Base-by-base conservation (phyloP, 2,888 invertebrate genomes). In the Thera obeliscata region DNA sequence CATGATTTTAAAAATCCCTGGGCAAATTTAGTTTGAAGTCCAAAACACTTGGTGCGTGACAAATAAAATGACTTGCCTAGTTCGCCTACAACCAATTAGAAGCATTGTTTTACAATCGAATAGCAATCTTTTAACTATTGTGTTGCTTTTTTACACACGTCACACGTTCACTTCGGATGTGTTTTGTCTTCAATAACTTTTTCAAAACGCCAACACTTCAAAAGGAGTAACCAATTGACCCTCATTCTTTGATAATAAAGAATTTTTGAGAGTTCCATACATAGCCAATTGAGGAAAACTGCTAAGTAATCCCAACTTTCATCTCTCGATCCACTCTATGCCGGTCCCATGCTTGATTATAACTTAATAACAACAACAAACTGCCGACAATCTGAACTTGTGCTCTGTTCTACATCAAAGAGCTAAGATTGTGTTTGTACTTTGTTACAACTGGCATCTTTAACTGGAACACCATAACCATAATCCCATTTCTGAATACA, bases 1-100 rank as follows among this genome's bases (percentile, higher is more conserved):
- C 43, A 38, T 22, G 11, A 50, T 3, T 55, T 63, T 8, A 46
- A 49, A 9, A 60, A 46, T 38, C 56, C 38, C 11, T 60, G 43
- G 55, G 54, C 41, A 54, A 22, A 52, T 56, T 38, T 65, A 59
- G 56, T 60, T 63, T 65, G 59, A 54, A 59, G 56, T 64, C 63
- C 52, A 67, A 48, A 67, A 64, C 68, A 64, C 61, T 61, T 69
- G 62, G 61, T 41, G 46, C 72, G 73, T 72, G 72, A 71, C 74
- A 70, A 71, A 64, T 73, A 65, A 69, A 73, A 70, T 74, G 71
- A 70, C 74, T 55, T 61, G 48, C 48, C 55, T 50, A 59, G 59
- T 38, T 80, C 83, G 83, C 83, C 83, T 83, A 83, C 83, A 72
- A 76, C 72, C 81, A 91, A 91, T 91, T 89, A 89, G 80, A 80